These are phyloP conservation scores for Hassar affinis DNA, from an alignment of 2,113 vertebrate species.

Conservation along the genomic window DNA sequence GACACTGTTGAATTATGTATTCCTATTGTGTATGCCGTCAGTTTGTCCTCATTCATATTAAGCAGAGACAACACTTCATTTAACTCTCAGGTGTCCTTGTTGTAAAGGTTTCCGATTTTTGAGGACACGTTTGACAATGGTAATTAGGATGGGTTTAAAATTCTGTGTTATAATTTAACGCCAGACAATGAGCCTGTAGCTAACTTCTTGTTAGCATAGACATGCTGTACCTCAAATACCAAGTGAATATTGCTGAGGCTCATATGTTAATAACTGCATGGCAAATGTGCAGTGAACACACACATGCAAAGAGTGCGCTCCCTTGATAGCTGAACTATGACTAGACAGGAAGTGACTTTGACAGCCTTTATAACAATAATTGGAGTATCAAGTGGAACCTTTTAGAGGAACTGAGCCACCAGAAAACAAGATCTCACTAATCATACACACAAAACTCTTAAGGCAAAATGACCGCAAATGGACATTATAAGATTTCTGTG, in stretches of 20 bases:
- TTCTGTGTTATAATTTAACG: conserved; percentile 22
- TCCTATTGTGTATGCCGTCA: conserved; percentile 34
- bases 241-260: background rate
- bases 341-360: conserved; percentile 38
- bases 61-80: conserved; percentile 31
- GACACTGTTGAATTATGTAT: conserved; percentile 41
- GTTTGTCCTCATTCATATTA: conserved; percentile 33
- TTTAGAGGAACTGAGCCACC: conserved; percentile 36
- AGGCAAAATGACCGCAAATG: background rate
- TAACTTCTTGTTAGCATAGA: conserved; percentile 13
- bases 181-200: conserved; percentile 6
- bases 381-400: conserved; percentile 40
- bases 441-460: background rate
- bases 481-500: background rate
- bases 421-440: conserved; percentile 27
- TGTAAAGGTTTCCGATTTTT: background rate
- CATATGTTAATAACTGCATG: background rate
- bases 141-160: conserved; percentile 46
- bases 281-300: conserved; percentile 11
- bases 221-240: conserved; percentile 10
- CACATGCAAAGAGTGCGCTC: conserved; percentile 23
- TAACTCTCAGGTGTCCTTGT: conserved; percentile 30
- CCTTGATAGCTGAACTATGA: conserved; percentile 19
- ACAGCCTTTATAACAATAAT: conserved; percentile 50
- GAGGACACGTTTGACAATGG: conserved; percentile 17